These are phyloP conservation scores for Pyrocoelia pectoralis DNA, from an alignment of 2,888 invertebrate species.

Conservation along the genomic window DNA sequence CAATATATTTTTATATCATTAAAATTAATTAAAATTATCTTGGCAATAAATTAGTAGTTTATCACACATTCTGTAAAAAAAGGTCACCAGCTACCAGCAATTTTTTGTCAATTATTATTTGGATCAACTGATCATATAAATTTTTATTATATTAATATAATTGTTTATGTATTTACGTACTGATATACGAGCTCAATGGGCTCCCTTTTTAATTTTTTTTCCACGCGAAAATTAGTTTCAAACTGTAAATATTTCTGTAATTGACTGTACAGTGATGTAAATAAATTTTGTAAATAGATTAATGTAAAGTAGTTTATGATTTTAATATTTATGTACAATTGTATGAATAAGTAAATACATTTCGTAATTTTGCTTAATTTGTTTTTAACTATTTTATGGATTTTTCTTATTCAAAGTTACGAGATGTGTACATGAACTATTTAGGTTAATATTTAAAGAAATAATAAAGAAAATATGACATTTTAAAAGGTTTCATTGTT, in stretches of 20 bases:
- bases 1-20: conserved; percentile 27
- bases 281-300: conserved; percentile 38
- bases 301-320: conserved; percentile 34
- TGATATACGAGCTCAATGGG: background rate
- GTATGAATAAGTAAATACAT: conserved; percentile 23
- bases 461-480: conserved; percentile 25
- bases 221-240: conserved; percentile 4
- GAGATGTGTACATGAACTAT: conserved; percentile 11
- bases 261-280: conserved; percentile 40
- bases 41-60: conserved; percentile 32
- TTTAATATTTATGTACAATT: conserved; percentile 41
- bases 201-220: background rate
- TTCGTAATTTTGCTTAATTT: conserved; percentile 20
- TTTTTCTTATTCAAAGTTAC: conserved; percentile 10
- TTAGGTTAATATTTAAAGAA: conserved; percentile 26
- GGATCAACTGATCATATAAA: conserved; percentile 15
- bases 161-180: background rate
- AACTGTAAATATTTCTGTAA: conserved; percentile 38
- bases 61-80: conserved; percentile 25
- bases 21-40: conserved; percentile 37
- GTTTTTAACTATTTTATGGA: background rate
- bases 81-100: conserved; percentile 31
- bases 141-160: conserved; percentile 13
- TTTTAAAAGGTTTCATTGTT: background rate
- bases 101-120: conserved; percentile 26